These are phyloP conservation scores for Ophonus ardosiacus DNA, from an alignment of 2,888 invertebrate genomes.

Conservation along the genomic window DNA sequence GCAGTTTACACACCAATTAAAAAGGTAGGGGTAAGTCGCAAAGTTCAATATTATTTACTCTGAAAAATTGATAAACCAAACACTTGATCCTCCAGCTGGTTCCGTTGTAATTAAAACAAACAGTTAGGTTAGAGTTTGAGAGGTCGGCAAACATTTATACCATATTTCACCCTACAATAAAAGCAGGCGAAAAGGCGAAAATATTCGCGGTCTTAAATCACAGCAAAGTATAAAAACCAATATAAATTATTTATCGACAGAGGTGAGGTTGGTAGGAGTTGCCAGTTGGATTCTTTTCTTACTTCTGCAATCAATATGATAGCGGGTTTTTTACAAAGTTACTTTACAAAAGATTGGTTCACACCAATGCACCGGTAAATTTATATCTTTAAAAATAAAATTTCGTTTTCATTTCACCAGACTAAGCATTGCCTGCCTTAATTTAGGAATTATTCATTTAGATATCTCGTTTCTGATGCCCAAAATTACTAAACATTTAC, in stretches of 20 bases:
- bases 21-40: slow-evolving; percentile 10
- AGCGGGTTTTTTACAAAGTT: not conserved
- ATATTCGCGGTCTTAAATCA: slow-evolving; percentile 44
- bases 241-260: slow-evolving; percentile 58
- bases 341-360: no score
- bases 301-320: slow-evolving; percentile 49
- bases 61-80: not conserved
- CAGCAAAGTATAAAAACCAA: slow-evolving; percentile 46
- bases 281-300: slow-evolving; percentile 29
- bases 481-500: no score
- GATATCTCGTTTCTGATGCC: no score
- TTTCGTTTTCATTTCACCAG: no score
- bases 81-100: not conserved
- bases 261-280: slow-evolving; percentile 44
- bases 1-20: not conserved
- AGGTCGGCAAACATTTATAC: slow-evolving; percentile 1
- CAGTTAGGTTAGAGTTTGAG: not conserved
- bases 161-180: slow-evolving; percentile 34
- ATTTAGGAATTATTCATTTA: no score
- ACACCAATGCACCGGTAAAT: no score
- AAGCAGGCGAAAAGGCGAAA: slow-evolving; percentile 20
- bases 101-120: slow-evolving; percentile 1
- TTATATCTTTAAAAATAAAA: no score
- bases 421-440: no score
- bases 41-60: not conserved